phyloP scores from a whole-genome alignment of 92 coral and sea anemone species.

The Zoanthus solanderi region DNA sequence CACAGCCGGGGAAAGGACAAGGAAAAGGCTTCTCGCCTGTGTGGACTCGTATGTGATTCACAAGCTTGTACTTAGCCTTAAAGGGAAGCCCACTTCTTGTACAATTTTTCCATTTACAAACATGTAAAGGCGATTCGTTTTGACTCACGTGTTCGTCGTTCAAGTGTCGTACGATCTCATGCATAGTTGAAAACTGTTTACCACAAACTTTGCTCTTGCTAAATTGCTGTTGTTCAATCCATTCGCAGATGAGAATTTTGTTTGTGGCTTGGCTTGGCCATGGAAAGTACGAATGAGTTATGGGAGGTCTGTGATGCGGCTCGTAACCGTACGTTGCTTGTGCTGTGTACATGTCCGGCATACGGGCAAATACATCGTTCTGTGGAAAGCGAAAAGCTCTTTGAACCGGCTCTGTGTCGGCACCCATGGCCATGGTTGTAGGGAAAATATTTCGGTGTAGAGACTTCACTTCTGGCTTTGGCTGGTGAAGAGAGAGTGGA shows the following conservation, averaged over 20 bases:
- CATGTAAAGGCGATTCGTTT: conserved; percentile 96
- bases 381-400: conserved; percentile 69
- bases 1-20: conserved; percentile 98
- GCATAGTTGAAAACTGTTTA: conserved; percentile 94
- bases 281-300: conserved; percentile 67
- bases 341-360: conserved; percentile 74
- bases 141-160: conserved; percentile 99
- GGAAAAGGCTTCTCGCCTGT: conserved; percentile 99
- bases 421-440: conserved; percentile 69
- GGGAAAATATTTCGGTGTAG: conserved; percentile 73
- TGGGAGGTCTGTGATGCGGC: conserved; percentile 68
- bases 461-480: conserved; percentile 82
- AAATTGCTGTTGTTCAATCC: conserved; percentile 98
- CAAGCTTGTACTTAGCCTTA: conserved; percentile 98
- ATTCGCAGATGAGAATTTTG: conserved; percentile 96
- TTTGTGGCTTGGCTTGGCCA: conserved; percentile 76
- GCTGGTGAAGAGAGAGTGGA: conserved; percentile 84
- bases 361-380: conserved; percentile 62
- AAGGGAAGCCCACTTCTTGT: conserved; percentile 95
- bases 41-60: conserved; percentile 96
- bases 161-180: conserved; percentile 95
- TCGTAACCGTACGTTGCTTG: conserved; percentile 85
- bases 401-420: conserved; percentile 78
- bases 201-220: conserved; percentile 97
- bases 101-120: conserved; percentile 98